These are phyloP conservation scores for Drosophila seguyi DNA, from an alignment of 1,140 invertebrate genomes.

Conservation along the genomic window DNA sequence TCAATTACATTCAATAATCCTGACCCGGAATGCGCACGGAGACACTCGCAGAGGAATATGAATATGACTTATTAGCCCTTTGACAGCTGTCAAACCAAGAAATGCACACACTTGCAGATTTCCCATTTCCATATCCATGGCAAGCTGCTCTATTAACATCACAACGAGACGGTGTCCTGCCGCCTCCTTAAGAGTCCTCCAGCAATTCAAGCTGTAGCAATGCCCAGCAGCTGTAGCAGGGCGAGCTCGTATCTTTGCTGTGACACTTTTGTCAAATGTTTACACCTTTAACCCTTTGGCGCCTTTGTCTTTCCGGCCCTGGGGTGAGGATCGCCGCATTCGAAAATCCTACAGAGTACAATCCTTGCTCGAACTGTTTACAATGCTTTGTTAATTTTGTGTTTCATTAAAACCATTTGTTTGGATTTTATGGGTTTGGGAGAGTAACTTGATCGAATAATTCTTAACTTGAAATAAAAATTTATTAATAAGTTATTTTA, in stretches of 20 bases:
- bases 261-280: constrained; percentile 84
- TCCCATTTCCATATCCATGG: constrained; percentile 9
- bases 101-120: constrained; percentile 56
- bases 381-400: constrained; percentile 68
- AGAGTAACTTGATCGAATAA: not conserved
- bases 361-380: constrained; percentile 65
- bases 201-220: constrained; percentile 6
- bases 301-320: constrained; percentile 58
- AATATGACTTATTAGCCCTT: constrained; percentile 79
- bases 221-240: constrained; percentile 59
- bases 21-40: constrained; percentile 36
- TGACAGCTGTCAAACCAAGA: constrained; percentile 80
- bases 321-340: constrained; percentile 38
- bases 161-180: constrained; percentile 53
- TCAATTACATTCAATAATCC: constrained; percentile 71
- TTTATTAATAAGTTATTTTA: not conserved
- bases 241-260: constrained; percentile 60
- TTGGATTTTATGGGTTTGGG: constrained; percentile 50
- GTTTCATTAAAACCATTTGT: constrained; percentile 82
- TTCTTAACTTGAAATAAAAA: not conserved
- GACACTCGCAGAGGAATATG: constrained; percentile 47
- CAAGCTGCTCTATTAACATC: constrained; percentile 60
- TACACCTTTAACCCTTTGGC: constrained; percentile 83
- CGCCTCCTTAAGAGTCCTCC: constrained; percentile 27
- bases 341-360: constrained; percentile 25